These are phyloP conservation scores for Oreocharis arfaki DNA, from an alignment of 2,113 vertebrate species.

Conservation along the genomic window DNA sequence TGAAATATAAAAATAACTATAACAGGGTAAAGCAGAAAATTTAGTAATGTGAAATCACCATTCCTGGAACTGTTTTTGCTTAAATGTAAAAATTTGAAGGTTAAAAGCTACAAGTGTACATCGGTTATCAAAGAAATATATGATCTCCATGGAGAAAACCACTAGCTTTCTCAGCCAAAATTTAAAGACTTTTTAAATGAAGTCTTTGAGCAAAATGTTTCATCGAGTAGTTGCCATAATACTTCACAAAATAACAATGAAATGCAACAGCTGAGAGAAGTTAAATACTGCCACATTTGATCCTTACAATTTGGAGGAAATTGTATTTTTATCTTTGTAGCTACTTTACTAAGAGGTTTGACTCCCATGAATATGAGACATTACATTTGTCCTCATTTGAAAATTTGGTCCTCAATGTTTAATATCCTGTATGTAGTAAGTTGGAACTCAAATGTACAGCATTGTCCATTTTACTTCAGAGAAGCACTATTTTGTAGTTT, in stretches of 20 bases:
- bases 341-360: background rate
- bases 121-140: conserved; percentile 50
- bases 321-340: background rate
- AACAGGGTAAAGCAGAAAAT: conserved; percentile 19
- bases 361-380: background rate
- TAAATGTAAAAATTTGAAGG: conserved; percentile 51
- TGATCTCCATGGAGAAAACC: background rate
- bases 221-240: conserved; percentile 52
- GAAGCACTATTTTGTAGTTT: background rate
- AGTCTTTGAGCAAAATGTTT: conserved; percentile 54
- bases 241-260: conserved; percentile 60
- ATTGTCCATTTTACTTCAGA: background rate
- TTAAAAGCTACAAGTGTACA: conserved; percentile 34
- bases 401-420: background rate
- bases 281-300: conserved; percentile 27
- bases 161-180: conserved; percentile 42
- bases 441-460: background rate
- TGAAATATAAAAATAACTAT: background rate
- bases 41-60: conserved; percentile 28
- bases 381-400: background rate
- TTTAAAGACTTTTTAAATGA: conserved; percentile 41
- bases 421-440: background rate
- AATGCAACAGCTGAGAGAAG: conserved; percentile 43
- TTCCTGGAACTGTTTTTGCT: conserved; percentile 12
- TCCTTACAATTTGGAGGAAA: background rate